These are phyloP conservation scores for Fregetta grallaria DNA, from an alignment of 2,113 vertebrate species.

Conservation along the genomic window DNA sequence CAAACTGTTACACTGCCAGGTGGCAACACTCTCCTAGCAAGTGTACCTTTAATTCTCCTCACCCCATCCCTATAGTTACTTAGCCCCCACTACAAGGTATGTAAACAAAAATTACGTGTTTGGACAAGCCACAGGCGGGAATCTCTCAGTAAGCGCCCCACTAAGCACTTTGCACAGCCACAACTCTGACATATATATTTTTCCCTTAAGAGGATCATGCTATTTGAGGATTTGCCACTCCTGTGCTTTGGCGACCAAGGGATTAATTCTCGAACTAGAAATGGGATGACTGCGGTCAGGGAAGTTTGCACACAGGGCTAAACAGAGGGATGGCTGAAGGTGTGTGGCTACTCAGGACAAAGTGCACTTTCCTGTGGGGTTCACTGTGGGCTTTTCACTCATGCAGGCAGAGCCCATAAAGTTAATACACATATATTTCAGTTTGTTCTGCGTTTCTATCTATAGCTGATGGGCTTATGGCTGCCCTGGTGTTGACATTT, in stretches of 20 bases:
- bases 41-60: neutral
- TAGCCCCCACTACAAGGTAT: neutral
- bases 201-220: neutral
- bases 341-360: neutral
- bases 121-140: neutral
- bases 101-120: neutral
- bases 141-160: neutral
- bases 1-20: neutral
- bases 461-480: neutral
- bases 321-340: neutral
- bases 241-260: neutral
- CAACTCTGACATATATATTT: neutral
- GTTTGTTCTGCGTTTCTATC: neutral
- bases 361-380: neutral
- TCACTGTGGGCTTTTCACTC: neutral
- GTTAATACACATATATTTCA: neutral
- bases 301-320: neutral
- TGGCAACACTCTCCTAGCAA: neutral
- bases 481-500: neutral
- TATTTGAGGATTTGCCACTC: neutral
- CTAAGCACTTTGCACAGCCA: neutral
- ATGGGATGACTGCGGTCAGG: neutral
- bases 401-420: neutral
- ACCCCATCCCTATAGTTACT: neutral
- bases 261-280: conserved; percentile 17